phyloP scores from a whole-genome alignment of 1,140 invertebrate species.

The Steinernema feltiae region DNA sequence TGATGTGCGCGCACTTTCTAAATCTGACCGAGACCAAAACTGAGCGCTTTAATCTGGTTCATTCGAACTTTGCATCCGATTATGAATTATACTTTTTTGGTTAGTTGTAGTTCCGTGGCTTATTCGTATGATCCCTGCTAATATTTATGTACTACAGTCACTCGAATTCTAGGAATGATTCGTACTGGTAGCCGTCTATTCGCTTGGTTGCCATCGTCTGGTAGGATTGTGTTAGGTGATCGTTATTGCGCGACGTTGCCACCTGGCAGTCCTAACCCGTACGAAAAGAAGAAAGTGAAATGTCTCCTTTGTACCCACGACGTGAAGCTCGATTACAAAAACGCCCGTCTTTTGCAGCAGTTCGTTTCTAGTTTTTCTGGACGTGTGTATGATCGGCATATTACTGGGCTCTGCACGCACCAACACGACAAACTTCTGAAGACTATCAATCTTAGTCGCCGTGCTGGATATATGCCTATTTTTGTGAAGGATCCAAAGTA shows the following conservation, averaged over 20 bases:
- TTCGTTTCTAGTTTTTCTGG: slow-evolving; percentile 90
- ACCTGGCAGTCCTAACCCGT: slow-evolving; percentile 68
- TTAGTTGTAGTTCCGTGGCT: too few relatives aligned
- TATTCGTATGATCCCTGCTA: background rate
- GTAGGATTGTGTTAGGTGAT: background rate
- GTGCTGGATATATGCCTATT: slow-evolving; percentile 68
- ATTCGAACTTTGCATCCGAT: too few relatives aligned
- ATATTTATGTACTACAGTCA: background rate
- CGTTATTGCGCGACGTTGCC: background rate
- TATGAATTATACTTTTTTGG: too few relatives aligned
- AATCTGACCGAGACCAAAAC: too few relatives aligned
- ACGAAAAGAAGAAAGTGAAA: slow-evolving; percentile 66
- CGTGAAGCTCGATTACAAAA: slow-evolving; percentile 79
- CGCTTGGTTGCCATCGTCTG: background rate
- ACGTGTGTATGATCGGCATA: slow-evolving; percentile 77
- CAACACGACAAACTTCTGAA: slow-evolving; percentile 52
- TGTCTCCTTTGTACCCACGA: slow-evolving; percentile 83
- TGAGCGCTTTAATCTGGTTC: too few relatives aligned
- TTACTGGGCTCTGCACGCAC: slow-evolving; percentile 67
- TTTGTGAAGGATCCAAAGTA: slow-evolving; percentile 72
- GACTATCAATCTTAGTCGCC: slow-evolving; percentile 48
- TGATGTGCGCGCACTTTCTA: too few relatives aligned
- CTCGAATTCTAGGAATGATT: background rate
- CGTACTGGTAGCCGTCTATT: background rate
- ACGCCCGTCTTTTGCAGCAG: slow-evolving; percentile 80